phyloP scores from a whole-genome alignment of 2,888 invertebrate species.

The Nephrotoma guestfalica region DNA sequence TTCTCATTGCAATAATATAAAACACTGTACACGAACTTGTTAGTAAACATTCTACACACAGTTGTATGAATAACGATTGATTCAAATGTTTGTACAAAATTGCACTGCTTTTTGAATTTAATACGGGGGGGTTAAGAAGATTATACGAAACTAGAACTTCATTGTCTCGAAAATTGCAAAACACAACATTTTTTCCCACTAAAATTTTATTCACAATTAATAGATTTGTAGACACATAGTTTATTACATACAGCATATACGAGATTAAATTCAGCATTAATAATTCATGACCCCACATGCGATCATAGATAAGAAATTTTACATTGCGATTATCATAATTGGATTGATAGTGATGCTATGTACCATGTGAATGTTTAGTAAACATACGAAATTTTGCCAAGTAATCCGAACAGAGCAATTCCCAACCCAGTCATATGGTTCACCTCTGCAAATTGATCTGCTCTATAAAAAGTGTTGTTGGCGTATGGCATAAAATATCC shows the following conservation, averaged over 20 bases:
- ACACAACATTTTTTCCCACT: background rate
- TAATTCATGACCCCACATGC: background rate
- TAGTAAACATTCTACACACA: background rate
- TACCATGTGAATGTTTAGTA: background rate
- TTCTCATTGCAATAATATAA: background rate
- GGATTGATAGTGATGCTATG: background rate
- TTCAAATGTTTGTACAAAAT: background rate
- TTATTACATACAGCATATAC: background rate
- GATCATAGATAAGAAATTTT: background rate
- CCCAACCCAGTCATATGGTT: conserved; percentile 3
- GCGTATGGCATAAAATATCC: background rate
- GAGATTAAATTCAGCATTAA: background rate
- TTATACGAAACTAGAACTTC: background rate
- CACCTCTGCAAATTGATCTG: background rate
- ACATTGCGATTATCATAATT: background rate
- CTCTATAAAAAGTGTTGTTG: background rate
- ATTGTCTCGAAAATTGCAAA: background rate
- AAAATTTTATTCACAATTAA: background rate
- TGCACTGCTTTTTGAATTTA: background rate
- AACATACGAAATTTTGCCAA: background rate
- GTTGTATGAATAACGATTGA: background rate
- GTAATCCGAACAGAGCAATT: background rate
- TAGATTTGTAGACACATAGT: background rate
- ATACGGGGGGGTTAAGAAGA: background rate
- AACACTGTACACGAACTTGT: background rate